Percentiles rank a stretch among this genome's conserved stretches.
These are phyloP conservation scores for Suillia variegata DNA, from an alignment of 2,888 invertebrate species.

Conservation along the genomic window DNA sequence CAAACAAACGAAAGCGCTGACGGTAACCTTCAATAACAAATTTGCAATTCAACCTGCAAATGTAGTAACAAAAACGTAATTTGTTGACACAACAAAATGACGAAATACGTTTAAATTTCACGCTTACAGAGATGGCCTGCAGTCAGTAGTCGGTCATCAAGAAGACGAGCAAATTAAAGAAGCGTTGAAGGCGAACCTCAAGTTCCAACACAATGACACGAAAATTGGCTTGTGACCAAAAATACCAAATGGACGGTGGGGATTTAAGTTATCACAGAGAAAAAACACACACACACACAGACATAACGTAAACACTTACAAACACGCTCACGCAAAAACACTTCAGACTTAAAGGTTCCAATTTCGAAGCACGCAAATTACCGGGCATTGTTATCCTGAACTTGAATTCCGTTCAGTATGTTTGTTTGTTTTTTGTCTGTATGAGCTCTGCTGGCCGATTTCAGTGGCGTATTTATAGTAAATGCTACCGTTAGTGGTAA, in stretches of 20 bases:
- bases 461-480: no score
- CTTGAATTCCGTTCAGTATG: no score
- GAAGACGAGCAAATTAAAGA: background rate
- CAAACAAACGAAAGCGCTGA: no score
- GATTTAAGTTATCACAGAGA: no score
- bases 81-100: background rate
- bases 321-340: background rate
- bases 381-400: background rate
- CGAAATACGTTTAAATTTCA: background rate
- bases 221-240: background rate
- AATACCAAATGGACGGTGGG: background rate
- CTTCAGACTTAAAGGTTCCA: background rate
- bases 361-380: background rate
- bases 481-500: no score
- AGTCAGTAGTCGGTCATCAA: background rate
- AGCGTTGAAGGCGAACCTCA: background rate
- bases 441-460: no score
- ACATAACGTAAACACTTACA: no score
- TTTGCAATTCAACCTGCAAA: no score
- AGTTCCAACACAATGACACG: background rate
- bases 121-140: background rate
- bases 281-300: no score
- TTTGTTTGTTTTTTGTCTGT: no score
- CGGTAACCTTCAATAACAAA: no score
- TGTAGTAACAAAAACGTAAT: no score